Base-by-base conservation (phyloP, 2,888 invertebrate species). In the Brachypalpus laphriformis region DNA sequence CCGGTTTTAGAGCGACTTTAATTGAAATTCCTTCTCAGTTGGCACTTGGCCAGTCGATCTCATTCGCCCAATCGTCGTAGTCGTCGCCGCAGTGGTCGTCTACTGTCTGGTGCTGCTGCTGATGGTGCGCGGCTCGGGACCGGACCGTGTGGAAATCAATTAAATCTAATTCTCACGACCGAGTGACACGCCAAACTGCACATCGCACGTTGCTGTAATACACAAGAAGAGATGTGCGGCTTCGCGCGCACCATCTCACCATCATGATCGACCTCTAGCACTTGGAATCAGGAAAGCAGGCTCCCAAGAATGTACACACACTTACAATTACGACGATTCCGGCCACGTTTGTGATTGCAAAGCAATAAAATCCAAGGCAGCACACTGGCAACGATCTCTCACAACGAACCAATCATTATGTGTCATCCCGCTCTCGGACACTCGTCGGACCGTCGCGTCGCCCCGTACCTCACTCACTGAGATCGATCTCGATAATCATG, bases 141-240 rank as follows among this genome's bases (percentile, higher is more conserved):
- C 49, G 77, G 88, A 89, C 88, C 91, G 90, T 91, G 91, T 90
- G 89, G 90, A 91, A 91, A 91, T 91, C 91, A 91, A 91, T 91
- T 91, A 91, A 91, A 90, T 89, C 89, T 88, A 89, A 89, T 91
- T 91, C 91, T 91, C 91, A 91, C 91, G 91, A 91, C 91, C 91
- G 85, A 85, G 85, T 85, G 85, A 85, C 85, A 85, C 81, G 85
- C 85, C 85, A 85, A 85, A 85, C 85, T 85, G 85, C 85, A 85
- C 85, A 70, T 81, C 71, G 85, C 71, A 85, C 85, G 83, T 80
- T 74, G 40, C 37, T 80, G 75, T 54, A 63, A 63, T 68, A 57
- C 28, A 65, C 65, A 14, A 18, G 45, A 3, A 20, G 9, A n/a
- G 80, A 40, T 42, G 22, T 57, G 56, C 40, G 45, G 37, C 61